Percentiles rank a stretch among this genome's conserved stretches.
Conservation (phyloP, 2,888 invertebrate genomes). For the Drosophila anomalata region DNA sequence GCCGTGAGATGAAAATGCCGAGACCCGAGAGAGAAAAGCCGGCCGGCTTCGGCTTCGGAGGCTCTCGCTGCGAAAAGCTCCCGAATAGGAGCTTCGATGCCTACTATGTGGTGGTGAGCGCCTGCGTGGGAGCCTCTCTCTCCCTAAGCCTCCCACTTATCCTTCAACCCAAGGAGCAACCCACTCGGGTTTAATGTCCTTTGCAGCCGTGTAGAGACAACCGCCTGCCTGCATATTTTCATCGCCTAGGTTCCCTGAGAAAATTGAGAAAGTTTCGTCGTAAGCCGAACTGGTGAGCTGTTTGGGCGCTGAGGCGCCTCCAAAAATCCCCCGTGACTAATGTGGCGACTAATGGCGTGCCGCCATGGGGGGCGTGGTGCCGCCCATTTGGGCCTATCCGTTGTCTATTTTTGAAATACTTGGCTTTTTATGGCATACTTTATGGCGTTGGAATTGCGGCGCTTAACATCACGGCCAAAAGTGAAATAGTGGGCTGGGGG, state of each 20-base stretch:
- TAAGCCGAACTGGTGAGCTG: not conserved
- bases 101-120: conserved; percentile 35
- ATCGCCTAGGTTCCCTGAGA: conserved; percentile 26
- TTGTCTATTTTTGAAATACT: conserved; percentile 62
- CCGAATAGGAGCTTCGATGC: conserved; percentile 48
- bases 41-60: conserved; percentile 44
- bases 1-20: conserved; percentile 45
- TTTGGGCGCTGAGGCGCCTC: conserved; percentile 30
- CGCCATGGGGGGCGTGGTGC: conserved; percentile 46
- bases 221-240: conserved; percentile 51
- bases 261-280: conserved; percentile 67
- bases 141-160: conserved; percentile 3
- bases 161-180: conserved; percentile 1
- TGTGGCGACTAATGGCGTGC: conserved; percentile 66
- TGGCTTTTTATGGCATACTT: conserved; percentile 72
- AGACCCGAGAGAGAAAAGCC: conserved; percentile 36
- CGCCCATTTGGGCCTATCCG: conserved; percentile 21
- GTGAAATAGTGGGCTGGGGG: not conserved
- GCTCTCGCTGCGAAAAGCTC: conserved; percentile 50
- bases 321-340: conserved; percentile 73
- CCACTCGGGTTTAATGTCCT: conserved; percentile 80
- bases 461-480: conserved; percentile 57
- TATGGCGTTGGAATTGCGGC: conserved; percentile 66
- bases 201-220: conserved; percentile 72
- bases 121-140: conserved; percentile 48